These are phyloP conservation scores for Pseudopodoces humilis DNA, from an alignment of 2,113 vertebrate species.

Conservation along the genomic window DNA sequence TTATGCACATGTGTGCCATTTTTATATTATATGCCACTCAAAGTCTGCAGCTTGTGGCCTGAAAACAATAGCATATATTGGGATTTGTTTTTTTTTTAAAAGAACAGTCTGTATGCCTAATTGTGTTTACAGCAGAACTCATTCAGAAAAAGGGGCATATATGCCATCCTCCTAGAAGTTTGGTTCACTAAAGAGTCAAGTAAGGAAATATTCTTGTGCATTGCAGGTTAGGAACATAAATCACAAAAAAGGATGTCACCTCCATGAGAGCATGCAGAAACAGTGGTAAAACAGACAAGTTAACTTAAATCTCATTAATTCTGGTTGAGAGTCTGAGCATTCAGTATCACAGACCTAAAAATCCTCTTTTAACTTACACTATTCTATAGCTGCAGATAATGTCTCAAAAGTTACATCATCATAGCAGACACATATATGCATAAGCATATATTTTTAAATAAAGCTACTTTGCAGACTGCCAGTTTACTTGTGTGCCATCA, in stretches of 20 bases:
- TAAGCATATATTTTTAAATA: not conserved
- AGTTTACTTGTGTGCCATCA: not conserved
- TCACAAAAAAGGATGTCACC: not conserved
- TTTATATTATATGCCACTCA: not conserved
- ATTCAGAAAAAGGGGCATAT: not conserved
- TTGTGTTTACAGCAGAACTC: not conserved
- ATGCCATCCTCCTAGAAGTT: not conserved
- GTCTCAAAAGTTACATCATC: not conserved
- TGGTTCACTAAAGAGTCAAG: not conserved
- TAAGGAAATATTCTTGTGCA: not conserved
- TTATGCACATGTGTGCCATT: not conserved
- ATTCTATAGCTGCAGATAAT: not conserved
- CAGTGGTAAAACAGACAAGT: not conserved
- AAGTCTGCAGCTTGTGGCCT: not conserved
- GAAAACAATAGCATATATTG: not conserved
- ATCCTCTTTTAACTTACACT: not conserved
- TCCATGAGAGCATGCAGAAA: accelerated
- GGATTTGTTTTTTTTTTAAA: not conserved
- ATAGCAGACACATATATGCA: not conserved
- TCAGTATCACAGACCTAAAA: not conserved
- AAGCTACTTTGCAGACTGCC: not conserved
- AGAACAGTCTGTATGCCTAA: not conserved
- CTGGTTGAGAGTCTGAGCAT: not conserved
- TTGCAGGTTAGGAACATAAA: not conserved
- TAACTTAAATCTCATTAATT: not conserved